Percentiles rank a stretch among this genome's conserved stretches.
Conservation (phyloP, 2,888 invertebrate species). For the Fissipunctia ypsillon region DNA sequence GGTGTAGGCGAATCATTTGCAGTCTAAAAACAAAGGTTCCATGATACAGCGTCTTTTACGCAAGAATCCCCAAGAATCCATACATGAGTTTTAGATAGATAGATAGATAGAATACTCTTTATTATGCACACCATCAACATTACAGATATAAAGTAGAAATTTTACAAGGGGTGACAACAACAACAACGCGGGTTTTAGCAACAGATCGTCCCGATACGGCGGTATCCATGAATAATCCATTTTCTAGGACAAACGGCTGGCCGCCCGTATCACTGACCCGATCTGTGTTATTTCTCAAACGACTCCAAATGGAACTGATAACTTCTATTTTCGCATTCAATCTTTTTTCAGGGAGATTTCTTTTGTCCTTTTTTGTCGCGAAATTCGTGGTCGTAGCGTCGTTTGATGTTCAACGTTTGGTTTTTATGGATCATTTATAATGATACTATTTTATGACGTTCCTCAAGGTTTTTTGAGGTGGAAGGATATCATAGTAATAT, state of each 20-base stretch:
- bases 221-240: slow-evolving; percentile 72
- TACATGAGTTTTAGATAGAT: no score
- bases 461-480: slow-evolving; percentile 7
- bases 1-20: neutral
- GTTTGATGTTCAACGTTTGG: slow-evolving; percentile 45
- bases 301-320: slow-evolving; percentile 69
- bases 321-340: slow-evolving; percentile 62
- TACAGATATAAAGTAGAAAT: no score
- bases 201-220: slow-evolving; percentile 52
- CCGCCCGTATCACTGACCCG: slow-evolving; percentile 71
- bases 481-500: slow-evolving; percentile 4
- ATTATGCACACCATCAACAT: no score
- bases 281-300: slow-evolving; percentile 75
- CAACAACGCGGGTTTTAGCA: slow-evolving; percentile 44
- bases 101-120: no score
- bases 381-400: slow-evolving; percentile 35
- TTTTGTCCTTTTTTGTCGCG: slow-evolving; percentile 40
- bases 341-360: slow-evolving; percentile 52
- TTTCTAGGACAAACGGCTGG: slow-evolving; percentile 66
- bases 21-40: neutral
- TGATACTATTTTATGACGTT: slow-evolving; percentile 43
- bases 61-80: slow-evolving; percentile 20
- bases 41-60: neutral
- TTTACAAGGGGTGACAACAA: no score
- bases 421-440: slow-evolving; percentile 50